Evolutionary conservation across 2,888 invertebrate genomes (phyloP).

Genomic region (Belgica antarctica): DNA sequence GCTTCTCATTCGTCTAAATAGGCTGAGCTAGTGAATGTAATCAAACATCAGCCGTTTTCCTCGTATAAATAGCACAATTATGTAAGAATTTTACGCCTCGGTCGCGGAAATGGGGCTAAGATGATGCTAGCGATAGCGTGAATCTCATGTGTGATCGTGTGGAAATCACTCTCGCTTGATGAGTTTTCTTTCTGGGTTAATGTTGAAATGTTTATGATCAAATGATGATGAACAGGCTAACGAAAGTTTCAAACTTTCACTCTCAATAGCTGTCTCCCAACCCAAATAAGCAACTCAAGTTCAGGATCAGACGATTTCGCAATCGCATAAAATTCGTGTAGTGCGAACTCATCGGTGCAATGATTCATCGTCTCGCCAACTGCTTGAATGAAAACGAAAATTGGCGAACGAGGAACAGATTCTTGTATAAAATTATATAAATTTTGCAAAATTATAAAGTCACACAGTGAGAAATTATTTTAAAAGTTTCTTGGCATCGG

Average conservation of each 20-base stretch:
- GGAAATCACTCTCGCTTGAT: no score
- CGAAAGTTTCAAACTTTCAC: not conserved
- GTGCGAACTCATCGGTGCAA: not conserved
- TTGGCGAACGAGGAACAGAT: not conserved
- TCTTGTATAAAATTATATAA: not conserved
- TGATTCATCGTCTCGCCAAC: not conserved
- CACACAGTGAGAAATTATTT: no score
- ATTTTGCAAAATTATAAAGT: no score
- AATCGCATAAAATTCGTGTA: no score
- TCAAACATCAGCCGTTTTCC: not conserved
- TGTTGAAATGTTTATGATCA: no score
- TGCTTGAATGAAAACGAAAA: not conserved
- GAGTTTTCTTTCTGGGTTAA: no score
- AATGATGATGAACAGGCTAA: no score
- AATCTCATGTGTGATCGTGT: not conserved
- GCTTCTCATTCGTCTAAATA: no score
- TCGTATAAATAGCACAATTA: not conserved
- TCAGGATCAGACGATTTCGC: not conserved
- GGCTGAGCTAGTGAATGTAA: not conserved
- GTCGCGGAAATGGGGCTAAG: not conserved
- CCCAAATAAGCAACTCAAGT: not conserved
- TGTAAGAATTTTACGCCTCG: no score
- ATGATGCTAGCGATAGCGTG: not conserved
- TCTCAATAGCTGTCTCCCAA: not conserved
- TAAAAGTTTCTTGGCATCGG: slow-evolving; percentile 17